A percentile compares a stretch with the other conserved stretches of the same genome.
Evolutionary conservation across 2,113 vertebrate species (phyloP).

Genomic region (Sapayoa aenigma): DNA sequence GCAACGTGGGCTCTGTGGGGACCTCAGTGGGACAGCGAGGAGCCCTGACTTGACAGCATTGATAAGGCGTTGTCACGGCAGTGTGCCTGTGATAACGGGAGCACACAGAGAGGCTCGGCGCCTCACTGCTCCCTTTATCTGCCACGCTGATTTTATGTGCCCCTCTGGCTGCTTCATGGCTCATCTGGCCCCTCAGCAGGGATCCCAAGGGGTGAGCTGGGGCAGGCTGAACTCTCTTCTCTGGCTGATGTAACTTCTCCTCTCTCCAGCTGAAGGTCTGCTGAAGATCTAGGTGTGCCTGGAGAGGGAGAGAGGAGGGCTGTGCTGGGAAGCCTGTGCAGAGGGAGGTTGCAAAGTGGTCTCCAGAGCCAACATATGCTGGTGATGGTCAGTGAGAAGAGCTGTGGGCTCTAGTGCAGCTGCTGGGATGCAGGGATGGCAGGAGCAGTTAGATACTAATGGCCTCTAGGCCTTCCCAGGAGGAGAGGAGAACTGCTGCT

Average conservation of each 20-base stretch:
- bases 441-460: background rate
- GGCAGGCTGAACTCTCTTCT: background rate
- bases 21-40: background rate
- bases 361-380: background rate
- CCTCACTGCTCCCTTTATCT: accelerated
- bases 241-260: background rate
- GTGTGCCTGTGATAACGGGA: accelerated
- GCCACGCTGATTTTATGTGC: background rate
- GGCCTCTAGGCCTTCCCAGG: background rate
- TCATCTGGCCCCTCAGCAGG: background rate
- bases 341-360: background rate
- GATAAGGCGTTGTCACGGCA: background rate
- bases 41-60: background rate
- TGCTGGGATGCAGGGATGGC: background rate
- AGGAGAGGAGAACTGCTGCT: background rate
- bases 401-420: background rate
- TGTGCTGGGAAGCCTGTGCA: background rate
- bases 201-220: background rate
- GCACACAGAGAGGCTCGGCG: background rate
- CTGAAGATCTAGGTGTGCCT: background rate
- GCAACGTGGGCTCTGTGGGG: background rate
- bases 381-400: background rate
- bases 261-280: background rate
- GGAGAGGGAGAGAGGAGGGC: background rate
- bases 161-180: background rate